Conservation (phyloP, 2,113 vertebrate genomes). For the Cercocebus atys region DNA sequence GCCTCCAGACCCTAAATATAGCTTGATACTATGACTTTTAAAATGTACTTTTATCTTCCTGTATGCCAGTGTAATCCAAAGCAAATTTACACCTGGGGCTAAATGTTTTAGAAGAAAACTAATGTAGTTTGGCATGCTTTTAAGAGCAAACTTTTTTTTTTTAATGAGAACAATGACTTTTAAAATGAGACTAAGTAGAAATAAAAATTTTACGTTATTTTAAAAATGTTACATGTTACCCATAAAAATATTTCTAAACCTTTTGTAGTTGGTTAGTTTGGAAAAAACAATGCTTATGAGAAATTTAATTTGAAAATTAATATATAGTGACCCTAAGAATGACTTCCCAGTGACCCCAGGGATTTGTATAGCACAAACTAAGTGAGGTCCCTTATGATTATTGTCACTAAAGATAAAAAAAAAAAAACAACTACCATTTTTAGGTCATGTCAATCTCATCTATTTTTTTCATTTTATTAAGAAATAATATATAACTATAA, state of each 20-base stretch:
- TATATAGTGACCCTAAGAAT: neutral
- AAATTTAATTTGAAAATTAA: slow-evolving; percentile 47
- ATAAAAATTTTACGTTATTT: neutral
- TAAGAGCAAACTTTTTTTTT: neutral
- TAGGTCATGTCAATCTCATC: neutral
- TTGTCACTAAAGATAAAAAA: neutral
- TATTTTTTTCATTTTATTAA: neutral
- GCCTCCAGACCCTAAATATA: neutral
- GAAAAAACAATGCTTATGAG: neutral
- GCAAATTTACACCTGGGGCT: neutral
- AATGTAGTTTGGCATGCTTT: neutral
- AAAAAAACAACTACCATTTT: neutral
- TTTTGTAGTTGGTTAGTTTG: neutral
- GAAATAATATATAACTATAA: neutral
- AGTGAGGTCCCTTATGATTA: neutral
- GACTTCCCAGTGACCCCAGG: neutral
- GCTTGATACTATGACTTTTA: neutral
- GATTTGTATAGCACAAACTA: neutral
- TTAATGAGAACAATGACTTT: neutral
- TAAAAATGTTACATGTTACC: neutral
- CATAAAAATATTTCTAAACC: too few relatives aligned
- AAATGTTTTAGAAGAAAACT: slow-evolving; percentile 34
- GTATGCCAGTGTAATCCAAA: neutral
- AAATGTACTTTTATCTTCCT: neutral
- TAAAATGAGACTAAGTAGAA: neutral